Evolutionary conservation across 2,113 vertebrate species (phyloP), one percentile per base, ranked within the genome.

Genomic region (Zingel zingel): DNA sequence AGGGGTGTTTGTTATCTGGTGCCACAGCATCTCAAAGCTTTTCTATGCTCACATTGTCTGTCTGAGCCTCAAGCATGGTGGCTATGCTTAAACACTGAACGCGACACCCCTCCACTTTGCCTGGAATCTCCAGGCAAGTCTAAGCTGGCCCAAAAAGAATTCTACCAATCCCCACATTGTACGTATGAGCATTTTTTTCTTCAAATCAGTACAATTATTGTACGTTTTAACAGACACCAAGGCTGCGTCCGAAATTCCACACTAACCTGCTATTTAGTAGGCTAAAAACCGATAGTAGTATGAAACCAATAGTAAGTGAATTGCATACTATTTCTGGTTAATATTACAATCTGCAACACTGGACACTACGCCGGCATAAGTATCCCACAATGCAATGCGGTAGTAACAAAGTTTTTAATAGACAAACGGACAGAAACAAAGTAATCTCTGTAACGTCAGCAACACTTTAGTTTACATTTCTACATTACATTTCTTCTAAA

Each of bases 1-100:
- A 30, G 25, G 62, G 77, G 74, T 87, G 83, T 90, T 88, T 93
- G 81, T 89, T 84, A 80, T 85, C 61, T 86, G 86, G 89, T 82
- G 89, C 88, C 89, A 81, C 74, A 57, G 62, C 72, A 78, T 88
- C 71, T 90, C 65, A 86, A 69, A 86, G 75, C 68, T 77, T 86
- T 58, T 85, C 79, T 77, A 19, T 51, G 67, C 58, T 84, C 83
- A 85, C 58, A 36, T 74, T 69, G 59, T 57, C 81, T 43, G 23
- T 77, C 74, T 70, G 58, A 77, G 51, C 67, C 39, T 48, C 21
- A 50, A 51, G 50, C 51, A 64, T 64, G 62, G 33, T 63, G 33
- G 62, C n/a, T 36, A 43, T 36, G 21, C 33, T n/a, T 3, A 39
- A 39, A 39, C 19, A 63, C 36, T 43, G 21, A 59, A 66, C 61